phyloP scores from a whole-genome alignment of 2,888 invertebrate species.

The Pristionchus maxplancki region DNA sequence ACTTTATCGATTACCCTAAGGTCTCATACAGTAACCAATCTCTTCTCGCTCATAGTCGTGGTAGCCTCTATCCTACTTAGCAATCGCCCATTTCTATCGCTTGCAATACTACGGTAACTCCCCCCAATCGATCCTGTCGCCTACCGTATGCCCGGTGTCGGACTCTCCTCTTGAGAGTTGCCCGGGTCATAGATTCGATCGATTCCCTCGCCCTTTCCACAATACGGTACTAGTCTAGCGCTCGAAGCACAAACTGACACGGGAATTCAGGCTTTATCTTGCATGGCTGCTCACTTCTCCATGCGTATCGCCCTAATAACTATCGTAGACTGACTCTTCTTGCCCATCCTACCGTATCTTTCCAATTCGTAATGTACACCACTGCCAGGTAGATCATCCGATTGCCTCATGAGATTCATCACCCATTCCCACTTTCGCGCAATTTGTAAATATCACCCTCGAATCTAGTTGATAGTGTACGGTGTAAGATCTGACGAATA shows the following conservation, averaged over 20 bases:
- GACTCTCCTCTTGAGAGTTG: not conserved
- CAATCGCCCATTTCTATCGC: not conserved
- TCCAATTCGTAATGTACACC: not conserved
- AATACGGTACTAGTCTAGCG: conserved; percentile 45
- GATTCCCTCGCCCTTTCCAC: not conserved
- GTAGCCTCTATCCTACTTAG: conserved; percentile 41
- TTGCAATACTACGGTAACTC: conserved; percentile 47
- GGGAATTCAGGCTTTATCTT: conserved; percentile 28
- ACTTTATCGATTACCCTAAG: conserved; percentile 19
- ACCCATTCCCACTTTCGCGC: not conserved
- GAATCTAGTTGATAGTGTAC: not conserved
- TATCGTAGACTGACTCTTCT: conserved; percentile 16
- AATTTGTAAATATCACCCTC: conserved; percentile 24
- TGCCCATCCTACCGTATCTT: not conserved
- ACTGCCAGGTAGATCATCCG: conserved; percentile 24
- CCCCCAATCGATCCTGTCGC: not conserved
- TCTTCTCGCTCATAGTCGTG: conserved; percentile 16
- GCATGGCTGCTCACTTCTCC: not conserved
- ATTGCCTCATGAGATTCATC: not conserved
- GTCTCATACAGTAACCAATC: conserved; percentile 41
- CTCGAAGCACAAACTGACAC: conserved; percentile 42
- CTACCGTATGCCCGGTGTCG: conserved; percentile 26
- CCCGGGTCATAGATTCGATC: conserved; percentile 28
- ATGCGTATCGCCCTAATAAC: conserved; percentile 40
- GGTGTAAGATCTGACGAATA: conserved; percentile 45